These are phyloP conservation scores for Eretmochelys imbricata DNA, from an alignment of 2,113 vertebrate species.

Conservation along the genomic window DNA sequence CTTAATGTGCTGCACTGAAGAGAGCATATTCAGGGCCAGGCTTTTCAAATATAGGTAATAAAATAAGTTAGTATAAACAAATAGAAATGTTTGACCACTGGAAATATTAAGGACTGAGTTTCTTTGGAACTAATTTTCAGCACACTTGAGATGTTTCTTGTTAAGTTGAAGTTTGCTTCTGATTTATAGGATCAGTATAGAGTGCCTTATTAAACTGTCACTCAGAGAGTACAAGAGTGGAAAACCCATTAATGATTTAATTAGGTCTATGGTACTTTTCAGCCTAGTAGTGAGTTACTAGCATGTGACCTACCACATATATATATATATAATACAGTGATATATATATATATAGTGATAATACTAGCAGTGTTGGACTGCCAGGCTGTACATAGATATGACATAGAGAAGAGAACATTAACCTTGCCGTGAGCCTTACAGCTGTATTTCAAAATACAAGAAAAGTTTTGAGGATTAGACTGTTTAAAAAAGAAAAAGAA, in stretches of 20 bases:
- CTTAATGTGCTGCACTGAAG: conserved; percentile 32
- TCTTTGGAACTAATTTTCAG: conserved; percentile 41
- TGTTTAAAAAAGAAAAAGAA: neutral
- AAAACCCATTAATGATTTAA: conserved; percentile 72
- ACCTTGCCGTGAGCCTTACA: neutral
- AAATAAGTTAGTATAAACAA: neutral
- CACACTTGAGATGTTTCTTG: neutral
- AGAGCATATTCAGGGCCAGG: neutral
- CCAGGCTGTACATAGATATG: neutral
- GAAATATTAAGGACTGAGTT: conserved; percentile 29
- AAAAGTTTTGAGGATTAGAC: neutral
- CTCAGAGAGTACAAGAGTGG: conserved; percentile 23
- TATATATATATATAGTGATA: neutral
- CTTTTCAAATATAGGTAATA: conserved; percentile 42
- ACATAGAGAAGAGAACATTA: neutral
- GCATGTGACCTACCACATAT: neutral
- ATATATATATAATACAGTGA: neutral
- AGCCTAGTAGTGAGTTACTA: conserved; percentile 1
- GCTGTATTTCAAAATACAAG: neutral
- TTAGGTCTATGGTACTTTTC: conserved; percentile 53
- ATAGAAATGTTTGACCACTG: neutral
- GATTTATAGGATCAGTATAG: conserved; percentile 50
- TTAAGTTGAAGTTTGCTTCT: conserved; percentile 53
- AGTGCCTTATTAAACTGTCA: conserved; percentile 73
- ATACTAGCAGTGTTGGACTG: neutral